Evolutionary conservation across 2,888 invertebrate species (phyloP), one percentile per base, ranked within the genome.

Genomic region (Diaperis boleti): DNA sequence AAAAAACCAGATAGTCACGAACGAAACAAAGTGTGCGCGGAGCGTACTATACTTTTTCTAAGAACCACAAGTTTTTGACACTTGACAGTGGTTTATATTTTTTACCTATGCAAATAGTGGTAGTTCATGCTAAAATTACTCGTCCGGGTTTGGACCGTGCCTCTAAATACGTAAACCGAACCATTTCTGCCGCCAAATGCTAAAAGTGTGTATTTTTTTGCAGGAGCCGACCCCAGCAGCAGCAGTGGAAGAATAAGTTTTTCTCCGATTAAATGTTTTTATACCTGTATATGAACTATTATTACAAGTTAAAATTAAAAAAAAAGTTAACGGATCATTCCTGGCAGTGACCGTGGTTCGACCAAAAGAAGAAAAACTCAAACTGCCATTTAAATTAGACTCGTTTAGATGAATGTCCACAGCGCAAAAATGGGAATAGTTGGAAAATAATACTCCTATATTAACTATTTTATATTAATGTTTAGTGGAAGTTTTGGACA

Each of bases 401-500:
- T 69, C 69, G 68, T 71, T 59, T 67, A 70, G 65, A 64, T 65
- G 67, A 57, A 67, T 71, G 72, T 74, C 72, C 70, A 70, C 65
- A 69, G 71, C 72, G 69, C 70, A 72, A 72, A 67, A 69, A 67
- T 56, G 29, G 52, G 59, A 60, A 64, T 61, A 62, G 66, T 63
- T 50, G 59, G 59, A 42, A 42, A 74, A 74, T 72, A 78, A 78
- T 78, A 78, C 77, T 78, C 77, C 68, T 73, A 71, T 73, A 69
- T 73, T 69, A 75, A 79, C 56, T 78, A 77, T 79, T 78, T 79
- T 78, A 77, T 77, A 80, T 76, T 74, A 73, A 62, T 72, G 73
- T 76, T 76, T 77, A 76, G 77, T 77, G 76, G 70, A 75, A 72
- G 71, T 70, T 74, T 78, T 75, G 78, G 78, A 79, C 78, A 76